phyloP scores from a whole-genome alignment of 2,888 invertebrate species.

The Eupeodes latifasciatus region DNA sequence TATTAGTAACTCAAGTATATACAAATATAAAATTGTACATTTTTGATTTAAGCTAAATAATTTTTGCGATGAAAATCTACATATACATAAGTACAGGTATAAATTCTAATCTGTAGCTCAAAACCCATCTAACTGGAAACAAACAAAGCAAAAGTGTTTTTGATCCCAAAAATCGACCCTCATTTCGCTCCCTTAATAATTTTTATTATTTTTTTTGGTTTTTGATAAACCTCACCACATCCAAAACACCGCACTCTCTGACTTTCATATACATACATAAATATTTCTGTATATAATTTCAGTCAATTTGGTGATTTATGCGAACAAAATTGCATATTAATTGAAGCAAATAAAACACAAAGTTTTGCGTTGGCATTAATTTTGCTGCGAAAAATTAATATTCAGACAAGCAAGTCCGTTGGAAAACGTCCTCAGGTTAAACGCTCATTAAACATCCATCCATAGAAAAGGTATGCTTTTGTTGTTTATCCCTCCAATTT shows the following conservation, averaged over 20 bases:
- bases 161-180: conserved; percentile 19
- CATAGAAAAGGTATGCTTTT: background rate
- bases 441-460: conserved; percentile 40
- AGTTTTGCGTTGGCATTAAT: conserved; percentile 63
- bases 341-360: conserved; percentile 65
- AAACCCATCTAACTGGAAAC: background rate
- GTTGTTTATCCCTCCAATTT: conserved; percentile 15
- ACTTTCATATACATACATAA: background rate
- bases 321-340: conserved; percentile 68
- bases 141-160: background rate
- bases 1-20: no score
- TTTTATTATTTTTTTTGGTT: no score
- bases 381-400: conserved; percentile 53
- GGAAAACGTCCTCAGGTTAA: conserved; percentile 48
- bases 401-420: conserved; percentile 42
- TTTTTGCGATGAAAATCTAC: conserved; percentile 23
- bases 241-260: background rate
- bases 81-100: background rate
- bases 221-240: conserved; percentile 16
- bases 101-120: background rate
- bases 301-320: conserved; percentile 56
- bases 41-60: conserved; percentile 12
- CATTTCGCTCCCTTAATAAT: conserved; percentile 5
- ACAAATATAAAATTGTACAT: background rate
- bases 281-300: conserved; percentile 33